A percentile compares a stretch with the other conserved stretches of the same genome.
These are phyloP conservation scores for Tigriopus californicus DNA, from an alignment of 2,888 invertebrate genomes.

Conservation along the genomic window DNA sequence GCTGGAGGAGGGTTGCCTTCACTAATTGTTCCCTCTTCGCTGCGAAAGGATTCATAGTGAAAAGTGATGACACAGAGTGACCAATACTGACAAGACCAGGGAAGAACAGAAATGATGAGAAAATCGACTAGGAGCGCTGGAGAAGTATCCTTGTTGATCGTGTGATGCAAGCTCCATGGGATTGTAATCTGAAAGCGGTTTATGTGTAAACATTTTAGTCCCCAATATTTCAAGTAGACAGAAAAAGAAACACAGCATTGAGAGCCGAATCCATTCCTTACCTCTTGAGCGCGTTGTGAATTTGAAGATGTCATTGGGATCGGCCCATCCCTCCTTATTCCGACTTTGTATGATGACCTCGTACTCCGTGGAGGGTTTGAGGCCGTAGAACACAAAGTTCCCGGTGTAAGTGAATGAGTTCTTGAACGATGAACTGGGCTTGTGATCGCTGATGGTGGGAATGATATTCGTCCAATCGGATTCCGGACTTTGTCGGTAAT, in stretches of 20 bases:
- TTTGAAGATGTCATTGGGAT: conserved; percentile 10
- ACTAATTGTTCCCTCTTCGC: no score
- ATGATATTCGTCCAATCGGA: conserved; percentile 15
- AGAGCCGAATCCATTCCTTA: neutral
- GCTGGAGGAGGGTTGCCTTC: no score
- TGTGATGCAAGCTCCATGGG: conserved; percentile 12
- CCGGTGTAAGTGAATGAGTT: conserved; percentile 36
- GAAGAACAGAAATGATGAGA: no score
- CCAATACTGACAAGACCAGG: no score
- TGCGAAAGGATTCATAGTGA: no score
- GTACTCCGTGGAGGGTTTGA: conserved; percentile 43
- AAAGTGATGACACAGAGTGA: no score
- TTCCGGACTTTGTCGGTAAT: neutral
- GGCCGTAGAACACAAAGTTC: conserved; percentile 43
- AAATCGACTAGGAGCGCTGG: neutral
- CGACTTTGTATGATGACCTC: conserved; percentile 45
- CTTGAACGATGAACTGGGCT: neutral
- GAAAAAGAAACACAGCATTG: neutral
- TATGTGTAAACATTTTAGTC: no score
- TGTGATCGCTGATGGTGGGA: conserved; percentile 1
- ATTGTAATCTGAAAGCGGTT: conserved; percentile 9
- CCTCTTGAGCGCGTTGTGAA: conserved; percentile 10
- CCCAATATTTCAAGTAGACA: no score
- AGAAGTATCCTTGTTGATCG: conserved; percentile 10
- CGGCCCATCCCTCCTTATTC: conserved; percentile 28